Evolutionary conservation across 2,888 invertebrate genomes (phyloP), one percentile per base, ranked within the genome.

Genomic region (Blera fallax): DNA sequence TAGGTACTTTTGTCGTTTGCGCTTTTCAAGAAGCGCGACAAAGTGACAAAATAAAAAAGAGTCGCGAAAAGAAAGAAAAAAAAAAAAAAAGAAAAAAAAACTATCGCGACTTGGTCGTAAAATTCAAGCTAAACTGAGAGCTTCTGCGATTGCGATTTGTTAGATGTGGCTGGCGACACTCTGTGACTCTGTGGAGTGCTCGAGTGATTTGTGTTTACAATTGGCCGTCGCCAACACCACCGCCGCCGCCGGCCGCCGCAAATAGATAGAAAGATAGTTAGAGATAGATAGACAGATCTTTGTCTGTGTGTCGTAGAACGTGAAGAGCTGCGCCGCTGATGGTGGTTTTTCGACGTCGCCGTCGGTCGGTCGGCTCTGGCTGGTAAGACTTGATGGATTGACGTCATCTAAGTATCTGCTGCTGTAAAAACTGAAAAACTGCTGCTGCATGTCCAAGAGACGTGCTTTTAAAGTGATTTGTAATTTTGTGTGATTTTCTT

Each of bases 391-490:
- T 73, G 79, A 84, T 69, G 74, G 40, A 84, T 65, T 84, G 84
- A 84, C 84, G 84, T 84, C 84, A 84, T 69, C 62, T 40, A 32
- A 52, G 50, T 79, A 65, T 60, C 37, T 73, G 73, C 52, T 58
- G 72, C 72, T 83, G 65, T 40, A 69, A 80, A 84, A 80, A 54
- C 18, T 69, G 43, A 58, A 73, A 72, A 72, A 60, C 76, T 72
- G 54, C 76, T 80, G 80, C 85, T 72, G 72, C 81, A 81, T 84
- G 72, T 77, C 85, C 60, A 85, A 81, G 70, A 80, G 76, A 85
- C 85, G 85, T 85, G 85, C 81, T 77, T 85, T 56, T 56, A 58
- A 80, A 85, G 80, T 81, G 70, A 85, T 85, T 85, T 80, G 80
- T 80, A 76, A 76, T 43, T 69, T 82, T 78, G 43, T 83, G 54